Percentiles rank a stretch among this genome's conserved stretches.
Evolutionary conservation across 92 coral and sea anemone species (phyloP).

Genomic region (Zoanthus sociatus): DNA sequence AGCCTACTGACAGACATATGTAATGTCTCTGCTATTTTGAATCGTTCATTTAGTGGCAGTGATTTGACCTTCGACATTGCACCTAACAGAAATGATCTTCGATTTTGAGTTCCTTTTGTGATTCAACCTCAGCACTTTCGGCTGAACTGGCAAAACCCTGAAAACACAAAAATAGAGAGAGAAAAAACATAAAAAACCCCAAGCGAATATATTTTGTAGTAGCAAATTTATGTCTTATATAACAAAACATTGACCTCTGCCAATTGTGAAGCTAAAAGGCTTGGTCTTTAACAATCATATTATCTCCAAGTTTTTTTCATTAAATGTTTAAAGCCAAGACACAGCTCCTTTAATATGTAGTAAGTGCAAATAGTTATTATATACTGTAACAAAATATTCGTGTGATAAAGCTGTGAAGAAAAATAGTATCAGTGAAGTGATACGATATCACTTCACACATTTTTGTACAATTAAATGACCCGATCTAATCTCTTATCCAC

Average conservation of each 20-base stretch:
- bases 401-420: too few species aligned
- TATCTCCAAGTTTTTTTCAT: conserved; percentile 6
- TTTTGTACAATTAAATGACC: not conserved
- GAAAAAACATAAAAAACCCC: conserved; percentile 1
- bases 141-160: conserved; percentile 55
- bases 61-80: conserved; percentile 53
- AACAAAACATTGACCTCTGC: conserved; percentile 4
- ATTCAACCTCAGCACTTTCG: conserved; percentile 34
- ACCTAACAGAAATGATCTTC: conserved; percentile 52
- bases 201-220: not conserved
- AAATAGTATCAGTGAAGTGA: not conserved
- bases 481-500: not conserved
- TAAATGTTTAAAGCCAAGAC: conserved; percentile 3
- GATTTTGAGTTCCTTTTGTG: conserved; percentile 36
- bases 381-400: not conserved
- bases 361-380: not conserved
- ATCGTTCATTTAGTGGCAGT: conserved; percentile 41
- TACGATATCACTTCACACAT: conserved; percentile 4
- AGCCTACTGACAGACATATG: conserved; percentile 42
- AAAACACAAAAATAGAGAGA: conserved; percentile 13
- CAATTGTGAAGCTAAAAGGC: not conserved
- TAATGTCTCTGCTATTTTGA: conserved; percentile 54
- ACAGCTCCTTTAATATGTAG: conserved; percentile 1
- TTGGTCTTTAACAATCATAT: not conserved
- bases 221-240: conserved; percentile 3